These are phyloP conservation scores for Alcedo atthis DNA, from an alignment of 2,797 vertebrate species.

Conservation along the genomic window DNA sequence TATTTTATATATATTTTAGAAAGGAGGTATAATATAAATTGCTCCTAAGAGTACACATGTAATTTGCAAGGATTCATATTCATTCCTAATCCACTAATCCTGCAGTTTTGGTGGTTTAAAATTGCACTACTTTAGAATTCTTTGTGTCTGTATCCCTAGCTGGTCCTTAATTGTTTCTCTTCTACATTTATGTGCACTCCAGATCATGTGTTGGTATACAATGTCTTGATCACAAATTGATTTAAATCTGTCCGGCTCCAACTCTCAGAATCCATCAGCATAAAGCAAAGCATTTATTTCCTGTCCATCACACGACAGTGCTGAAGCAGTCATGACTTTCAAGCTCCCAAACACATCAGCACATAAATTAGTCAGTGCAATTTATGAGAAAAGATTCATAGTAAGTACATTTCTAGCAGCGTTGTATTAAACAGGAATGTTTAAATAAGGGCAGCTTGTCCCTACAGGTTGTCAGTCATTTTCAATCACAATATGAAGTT, in stretches of 20 bases:
- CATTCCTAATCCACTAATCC: constrained; percentile 41
- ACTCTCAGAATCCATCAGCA: constrained; percentile 47
- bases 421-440: constrained; percentile 33
- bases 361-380: constrained; percentile 45
- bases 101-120: constrained; percentile 48
- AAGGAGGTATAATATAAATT: constrained; percentile 38
- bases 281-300: constrained; percentile 52
- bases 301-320: background rate
- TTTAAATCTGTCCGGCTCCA: constrained; percentile 53
- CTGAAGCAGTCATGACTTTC: constrained; percentile 48
- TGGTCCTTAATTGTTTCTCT: constrained; percentile 56
- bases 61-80: constrained; percentile 28
- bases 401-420: background rate
- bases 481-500: background rate
- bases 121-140: constrained; percentile 29
- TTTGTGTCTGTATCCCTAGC: constrained; percentile 30
- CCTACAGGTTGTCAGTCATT: constrained; percentile 21
- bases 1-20: constrained; percentile 51
- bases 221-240: constrained; percentile 60
- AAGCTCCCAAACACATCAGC: constrained; percentile 36
- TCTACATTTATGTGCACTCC: background rate
- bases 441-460: constrained; percentile 15
- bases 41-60: background rate
- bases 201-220: constrained; percentile 58
- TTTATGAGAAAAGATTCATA: constrained; percentile 57